Conservation (phyloP, 2,113 vertebrate species). For the Scomber scombrus region DNA sequence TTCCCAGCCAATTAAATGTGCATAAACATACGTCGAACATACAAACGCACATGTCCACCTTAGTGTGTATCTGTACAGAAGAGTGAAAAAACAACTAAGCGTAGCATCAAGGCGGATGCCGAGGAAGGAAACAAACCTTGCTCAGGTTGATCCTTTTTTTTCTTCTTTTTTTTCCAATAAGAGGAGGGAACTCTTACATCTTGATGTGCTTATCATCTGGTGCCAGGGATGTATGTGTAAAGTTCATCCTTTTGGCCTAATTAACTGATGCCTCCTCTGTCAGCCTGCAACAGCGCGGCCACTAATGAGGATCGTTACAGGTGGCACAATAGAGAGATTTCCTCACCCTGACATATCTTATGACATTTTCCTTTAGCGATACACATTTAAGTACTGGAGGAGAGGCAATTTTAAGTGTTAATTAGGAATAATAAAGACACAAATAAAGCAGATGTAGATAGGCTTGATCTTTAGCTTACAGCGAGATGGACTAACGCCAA, state of each 20-base stretch:
- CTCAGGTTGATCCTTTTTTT: conserved; percentile 29
- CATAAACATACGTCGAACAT: conserved; percentile 19
- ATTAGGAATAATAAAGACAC: background rate
- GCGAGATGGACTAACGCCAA: background rate
- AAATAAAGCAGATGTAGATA: background rate
- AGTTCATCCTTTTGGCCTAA: conserved; percentile 76
- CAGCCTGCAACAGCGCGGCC: conserved; percentile 45
- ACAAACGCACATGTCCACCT: background rate
- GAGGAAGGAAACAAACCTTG: conserved; percentile 23
- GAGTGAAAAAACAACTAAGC: rapidly evolving
- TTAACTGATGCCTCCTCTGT: conserved; percentile 71
- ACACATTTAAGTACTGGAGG: conserved; percentile 21
- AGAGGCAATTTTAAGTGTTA: background rate
- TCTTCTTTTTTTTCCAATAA: background rate
- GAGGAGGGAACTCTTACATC: conserved; percentile 17
- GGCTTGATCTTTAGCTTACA: background rate
- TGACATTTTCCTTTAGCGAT: conserved; percentile 46
- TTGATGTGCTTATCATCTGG: conserved; percentile 65
- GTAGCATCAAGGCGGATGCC: background rate
- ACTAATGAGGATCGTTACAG: conserved; percentile 74
- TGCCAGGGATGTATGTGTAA: conserved; percentile 54
- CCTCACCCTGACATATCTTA: conserved; percentile 38
- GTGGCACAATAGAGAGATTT: conserved; percentile 48
- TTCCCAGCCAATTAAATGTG: conserved; percentile 41
- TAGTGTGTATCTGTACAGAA: background rate